These are phyloP conservation scores for Ailuropoda melanoleuca DNA, from an alignment of 2,113 vertebrate genomes.

Conservation along the genomic window DNA sequence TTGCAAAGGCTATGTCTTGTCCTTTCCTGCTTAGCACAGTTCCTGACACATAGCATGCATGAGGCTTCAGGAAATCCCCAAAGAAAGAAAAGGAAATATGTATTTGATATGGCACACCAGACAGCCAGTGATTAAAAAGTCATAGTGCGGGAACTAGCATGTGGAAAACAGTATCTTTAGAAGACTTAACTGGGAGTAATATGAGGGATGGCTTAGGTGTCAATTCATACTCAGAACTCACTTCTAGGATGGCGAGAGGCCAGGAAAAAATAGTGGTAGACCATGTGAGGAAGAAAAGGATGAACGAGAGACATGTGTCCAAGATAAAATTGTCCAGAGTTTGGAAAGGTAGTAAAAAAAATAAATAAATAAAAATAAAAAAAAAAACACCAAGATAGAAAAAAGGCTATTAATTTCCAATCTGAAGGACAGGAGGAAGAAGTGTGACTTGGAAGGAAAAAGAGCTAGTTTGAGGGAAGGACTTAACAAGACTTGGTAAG, in stretches of 20 bases:
- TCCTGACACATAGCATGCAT: not conserved
- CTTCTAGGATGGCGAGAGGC: not conserved
- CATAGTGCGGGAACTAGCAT: not conserved
- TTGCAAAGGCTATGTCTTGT: not conserved
- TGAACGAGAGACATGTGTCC: not conserved
- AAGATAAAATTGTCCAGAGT: not conserved
- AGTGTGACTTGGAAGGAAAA: not conserved
- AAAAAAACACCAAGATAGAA: not conserved
- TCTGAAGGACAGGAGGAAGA: not conserved
- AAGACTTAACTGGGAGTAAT: not conserved
- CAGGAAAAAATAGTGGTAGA: not conserved
- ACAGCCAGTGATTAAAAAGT: not conserved
- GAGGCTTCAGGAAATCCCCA: not conserved
- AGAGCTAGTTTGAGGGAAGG: not conserved
- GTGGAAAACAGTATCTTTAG: not conserved
- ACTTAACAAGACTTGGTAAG: not conserved
- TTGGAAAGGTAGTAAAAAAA: not conserved
- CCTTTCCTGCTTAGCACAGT: not conserved
- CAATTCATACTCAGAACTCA: not conserved
- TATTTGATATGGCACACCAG: not conserved
- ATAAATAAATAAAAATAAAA: too few species aligned
- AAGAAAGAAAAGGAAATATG: not conserved
- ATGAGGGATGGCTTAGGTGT: not conserved
- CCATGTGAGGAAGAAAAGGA: not conserved
- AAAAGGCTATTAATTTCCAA: not conserved